Base-by-base conservation (phyloP, 2,113 vertebrate genomes). In the Lampris incognitus region DNA sequence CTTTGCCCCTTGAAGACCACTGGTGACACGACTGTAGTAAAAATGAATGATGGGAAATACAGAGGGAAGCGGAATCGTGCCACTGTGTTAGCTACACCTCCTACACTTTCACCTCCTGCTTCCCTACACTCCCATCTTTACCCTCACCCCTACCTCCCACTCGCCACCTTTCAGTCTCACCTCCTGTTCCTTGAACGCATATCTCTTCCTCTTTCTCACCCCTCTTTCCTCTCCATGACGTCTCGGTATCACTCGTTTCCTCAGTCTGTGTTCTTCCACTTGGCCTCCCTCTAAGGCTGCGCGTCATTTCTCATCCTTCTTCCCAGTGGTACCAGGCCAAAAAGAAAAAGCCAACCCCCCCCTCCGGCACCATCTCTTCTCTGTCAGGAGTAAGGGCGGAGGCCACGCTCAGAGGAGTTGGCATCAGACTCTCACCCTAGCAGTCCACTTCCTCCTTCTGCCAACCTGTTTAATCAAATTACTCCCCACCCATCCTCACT, bases 361-460 rank as follows among this genome's bases (percentile, higher is more conserved):
- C 38, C 40, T 62, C 59, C 42, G 65, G 75, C 69, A 70, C 79
- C 77, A 78, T 89, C 82, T 87, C 58, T 41, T 84, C 85, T 78
- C 82, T 76, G 85, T 76, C 40, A 74, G 87, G 58, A 74, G 72
- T 66, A 71, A 79, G 85, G 78, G 84, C 85, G 79, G 85, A 75
- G 87, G 71, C 87, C 74, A 81, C 89, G 89, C 89, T 91, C 89
- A 84, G 63, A 91, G 82, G 84, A 88, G 87, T 58, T 91, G 90
- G 90, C 88, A 89, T 81, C 84, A 77, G 85, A 84, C 74, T 86
- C 82, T 91, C 87, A 87, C 80, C 89, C 94, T 88, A 93, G 92
- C 92, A 79, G 94, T 83, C 92, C 89, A 69, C 80, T 90, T 88
- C 90, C 91, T 87, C 80, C 86, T 82, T 85, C 86, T 90, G 90